A percentile compares a stretch with the other conserved stretches of the same genome.
phyloP scores from a whole-genome alignment of 2,888 invertebrate species.

The Cheilosia vernalis region DNA sequence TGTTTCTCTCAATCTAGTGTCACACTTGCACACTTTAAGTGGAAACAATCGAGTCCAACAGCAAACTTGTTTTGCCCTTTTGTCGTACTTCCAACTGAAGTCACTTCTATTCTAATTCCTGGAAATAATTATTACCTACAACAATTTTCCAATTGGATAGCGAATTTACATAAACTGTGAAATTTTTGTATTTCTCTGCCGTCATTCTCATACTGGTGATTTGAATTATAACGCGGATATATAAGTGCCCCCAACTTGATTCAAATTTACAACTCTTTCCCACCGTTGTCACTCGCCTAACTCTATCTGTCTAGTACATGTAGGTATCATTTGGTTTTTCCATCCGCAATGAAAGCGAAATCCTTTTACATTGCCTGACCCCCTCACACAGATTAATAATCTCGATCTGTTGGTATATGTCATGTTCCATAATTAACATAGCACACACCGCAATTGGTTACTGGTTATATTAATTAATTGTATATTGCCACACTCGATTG shows the following conservation, averaged over 20 bases:
- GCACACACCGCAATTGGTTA: constrained; percentile 52
- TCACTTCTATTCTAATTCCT: too few relatives aligned
- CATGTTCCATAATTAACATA: constrained; percentile 59
- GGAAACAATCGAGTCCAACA: too few relatives aligned
- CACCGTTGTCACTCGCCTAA: not conserved
- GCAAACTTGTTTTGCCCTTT: too few relatives aligned
- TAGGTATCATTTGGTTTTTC: not conserved
- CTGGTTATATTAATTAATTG: constrained; percentile 43
- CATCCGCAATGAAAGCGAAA: constrained; percentile 34
- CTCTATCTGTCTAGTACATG: not conserved
- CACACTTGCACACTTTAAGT: too few relatives aligned
- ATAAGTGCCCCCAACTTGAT: not conserved
- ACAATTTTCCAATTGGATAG: too few relatives aligned
- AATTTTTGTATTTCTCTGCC: not conserved
- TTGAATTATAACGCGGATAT: not conserved
- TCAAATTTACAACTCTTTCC: not conserved
- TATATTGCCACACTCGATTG: constrained; percentile 6
- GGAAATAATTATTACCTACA: too few relatives aligned
- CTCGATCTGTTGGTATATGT: constrained; percentile 14
- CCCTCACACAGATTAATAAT: not conserved
- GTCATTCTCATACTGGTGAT: too few relatives aligned
- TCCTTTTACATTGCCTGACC: constrained; percentile 1
- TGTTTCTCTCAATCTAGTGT: too few relatives aligned
- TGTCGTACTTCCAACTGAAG: too few relatives aligned
- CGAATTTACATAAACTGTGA: too few relatives aligned